Conservation (phyloP, 2,888 invertebrate genomes). For the Furcula furcula region DNA sequence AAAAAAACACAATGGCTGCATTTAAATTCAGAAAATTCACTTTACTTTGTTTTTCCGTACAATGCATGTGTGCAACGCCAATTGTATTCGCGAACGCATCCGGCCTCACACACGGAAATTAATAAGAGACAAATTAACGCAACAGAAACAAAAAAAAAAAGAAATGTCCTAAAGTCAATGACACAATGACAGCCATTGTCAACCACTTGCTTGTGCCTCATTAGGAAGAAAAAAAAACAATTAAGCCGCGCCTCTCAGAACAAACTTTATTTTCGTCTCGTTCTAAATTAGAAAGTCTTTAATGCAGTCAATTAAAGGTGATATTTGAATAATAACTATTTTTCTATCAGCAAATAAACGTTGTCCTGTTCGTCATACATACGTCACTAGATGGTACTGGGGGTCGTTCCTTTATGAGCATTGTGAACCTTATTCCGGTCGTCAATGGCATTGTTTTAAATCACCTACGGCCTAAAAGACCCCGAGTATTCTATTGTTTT, state of each 20-base stretch:
- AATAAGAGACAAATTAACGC: constrained; percentile 62
- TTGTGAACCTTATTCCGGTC: constrained; percentile 70
- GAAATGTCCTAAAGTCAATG: constrained; percentile 54
- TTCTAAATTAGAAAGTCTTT: constrained; percentile 19
- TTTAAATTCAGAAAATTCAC: constrained; percentile 9
- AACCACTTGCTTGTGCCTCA: constrained; percentile 76
- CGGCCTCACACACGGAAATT: constrained; percentile 51
- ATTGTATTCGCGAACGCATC: constrained; percentile 39
- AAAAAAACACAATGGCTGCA: not conserved
- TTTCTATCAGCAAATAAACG: constrained; percentile 15
- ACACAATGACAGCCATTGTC: constrained; percentile 72
- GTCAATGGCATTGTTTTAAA: constrained; percentile 72
- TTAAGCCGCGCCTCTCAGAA: constrained; percentile 56
- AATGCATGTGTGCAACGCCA: constrained; percentile 33
- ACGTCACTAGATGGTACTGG: constrained; percentile 56
- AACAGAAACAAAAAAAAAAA: constrained; percentile 54
- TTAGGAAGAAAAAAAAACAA: constrained; percentile 74
- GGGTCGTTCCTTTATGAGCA: constrained; percentile 73
- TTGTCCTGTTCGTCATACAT: constrained; percentile 50
- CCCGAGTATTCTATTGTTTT: constrained; percentile 33
- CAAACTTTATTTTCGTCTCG: constrained; percentile 27
- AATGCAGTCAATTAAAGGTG: constrained; percentile 28
- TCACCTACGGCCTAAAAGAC: constrained; percentile 49
- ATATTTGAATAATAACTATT: constrained; percentile 25
- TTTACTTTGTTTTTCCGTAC: constrained; percentile 15